Base-by-base conservation (phyloP, 1,140 invertebrate genomes). In the Nomia melanderi region DNA sequence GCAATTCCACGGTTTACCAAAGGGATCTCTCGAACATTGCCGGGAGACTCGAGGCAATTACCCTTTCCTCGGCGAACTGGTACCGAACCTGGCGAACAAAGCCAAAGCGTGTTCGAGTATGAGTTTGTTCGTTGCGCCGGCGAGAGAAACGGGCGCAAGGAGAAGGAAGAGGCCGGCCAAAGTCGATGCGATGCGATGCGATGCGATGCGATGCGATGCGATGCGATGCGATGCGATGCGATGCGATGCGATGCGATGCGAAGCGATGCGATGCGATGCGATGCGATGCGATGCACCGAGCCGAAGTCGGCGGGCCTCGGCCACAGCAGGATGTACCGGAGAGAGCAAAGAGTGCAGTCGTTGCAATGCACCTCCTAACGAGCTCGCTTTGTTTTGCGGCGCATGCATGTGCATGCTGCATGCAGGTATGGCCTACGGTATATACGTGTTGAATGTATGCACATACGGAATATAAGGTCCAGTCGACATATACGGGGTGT, bases 301-400 rank as follows among this genome's bases (percentile, higher is more conserved):
- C 66, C 77, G 56, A 59, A 71, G 79, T 59, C 63, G 36, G 53
- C 65, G 56, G 66, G 71, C 63, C 73, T 23, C 66, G 70, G 81
- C 82, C 64, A 83, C 85, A 92, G 88, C 90, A 91, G 90, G 90
- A 91, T 92, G 89, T 91, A 88, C 83, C 65, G 66, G 75, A 81
- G 75, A 80, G 84, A 87, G 88, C 85, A 89, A 90, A 88, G 88
- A 88, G 90, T 88, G 84, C 87, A 90, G 87, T 90, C 88, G 88
- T 91, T 90, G 88, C 91, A 85, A 90, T 91, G 89, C 90, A 87
- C 87, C 88, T 90, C 87, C 86, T 92, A 92, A 92, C 91, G 91
- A 92, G 91, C 91, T 92, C 88, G 91, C 91, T 92, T 92, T 92
- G 91, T 92, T 91, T 92, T 91, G 90, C 87, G 74, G 84, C 77